Percentiles rank a stretch among this genome's conserved stretches.
These are phyloP conservation scores for Ammodytes dubius DNA, from an alignment of 2,113 vertebrate genomes.

Conservation along the genomic window DNA sequence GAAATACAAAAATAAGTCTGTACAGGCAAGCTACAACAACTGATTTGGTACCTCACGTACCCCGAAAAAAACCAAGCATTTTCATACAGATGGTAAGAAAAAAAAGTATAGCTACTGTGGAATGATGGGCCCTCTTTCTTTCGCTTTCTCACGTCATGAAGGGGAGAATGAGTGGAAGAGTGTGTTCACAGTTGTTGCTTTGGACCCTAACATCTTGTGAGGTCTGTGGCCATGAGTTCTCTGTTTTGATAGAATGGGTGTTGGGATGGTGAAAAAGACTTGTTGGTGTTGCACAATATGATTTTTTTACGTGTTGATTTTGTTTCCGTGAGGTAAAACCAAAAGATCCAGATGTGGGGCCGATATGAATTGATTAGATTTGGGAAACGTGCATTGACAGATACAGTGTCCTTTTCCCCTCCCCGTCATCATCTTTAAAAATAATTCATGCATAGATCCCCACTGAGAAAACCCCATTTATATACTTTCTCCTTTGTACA, in stretches of 20 bases:
- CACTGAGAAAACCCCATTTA: slow-evolving; percentile 80
- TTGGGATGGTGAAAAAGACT: slow-evolving; percentile 10
- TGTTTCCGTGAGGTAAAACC: slow-evolving; percentile 27
- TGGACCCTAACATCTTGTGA: slow-evolving; percentile 4
- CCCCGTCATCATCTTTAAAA: slow-evolving; percentile 68
- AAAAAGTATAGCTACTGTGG: neutral
- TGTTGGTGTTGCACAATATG: slow-evolving; percentile 3
- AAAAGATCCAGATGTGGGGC: slow-evolving; percentile 34
- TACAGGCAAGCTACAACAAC: slow-evolving; percentile 29
- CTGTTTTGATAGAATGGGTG: neutral
- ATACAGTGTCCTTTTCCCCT: slow-evolving; percentile 59
- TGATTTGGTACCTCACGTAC: slow-evolving; percentile 10
- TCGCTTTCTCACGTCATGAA: neutral
- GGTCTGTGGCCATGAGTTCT: neutral
- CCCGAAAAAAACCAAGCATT: slow-evolving; percentile 30
- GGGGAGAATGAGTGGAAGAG: slow-evolving; percentile 12
- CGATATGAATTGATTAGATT: slow-evolving; percentile 61
- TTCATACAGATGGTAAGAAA: slow-evolving; percentile 9
- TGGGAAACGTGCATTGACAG: slow-evolving; percentile 79
- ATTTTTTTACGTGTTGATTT: slow-evolving; percentile 10
- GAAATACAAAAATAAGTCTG: slow-evolving; percentile 64
- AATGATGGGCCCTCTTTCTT: slow-evolving; percentile 12
- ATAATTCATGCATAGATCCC: slow-evolving; percentile 87
- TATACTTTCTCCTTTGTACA: slow-evolving; percentile 85
- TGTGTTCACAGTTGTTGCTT: slow-evolving; percentile 29